A percentile compares a stretch with the other conserved stretches of the same genome.
Evolutionary conservation across 2,113 vertebrate genomes (phyloP).

Genomic region (Saimiri boliviensis): DNA sequence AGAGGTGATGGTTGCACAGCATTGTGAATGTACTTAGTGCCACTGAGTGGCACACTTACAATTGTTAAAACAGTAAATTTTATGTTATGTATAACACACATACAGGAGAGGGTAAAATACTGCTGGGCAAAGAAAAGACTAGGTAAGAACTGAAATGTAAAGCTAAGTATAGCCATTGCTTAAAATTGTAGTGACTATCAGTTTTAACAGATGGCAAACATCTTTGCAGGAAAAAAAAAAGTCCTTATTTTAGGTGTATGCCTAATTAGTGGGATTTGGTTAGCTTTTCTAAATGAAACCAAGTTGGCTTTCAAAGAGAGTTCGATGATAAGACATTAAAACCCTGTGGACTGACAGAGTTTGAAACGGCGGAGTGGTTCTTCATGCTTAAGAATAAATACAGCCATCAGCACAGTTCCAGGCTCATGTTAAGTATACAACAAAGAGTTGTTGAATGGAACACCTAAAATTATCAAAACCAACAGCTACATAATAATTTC

Average conservation of each 20-base stretch:
- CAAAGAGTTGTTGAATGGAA: not conserved
- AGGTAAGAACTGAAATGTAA: slow-evolving; percentile 29
- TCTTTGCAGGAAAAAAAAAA: not conserved
- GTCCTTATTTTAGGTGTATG: slow-evolving; percentile 3
- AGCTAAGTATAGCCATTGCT: slow-evolving; percentile 12
- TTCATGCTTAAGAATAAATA: not conserved
- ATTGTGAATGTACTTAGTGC: not conserved
- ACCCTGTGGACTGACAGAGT: not conserved
- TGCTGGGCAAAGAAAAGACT: not conserved
- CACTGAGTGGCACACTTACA: not conserved
- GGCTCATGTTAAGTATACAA: not conserved
- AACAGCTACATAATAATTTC: not conserved
- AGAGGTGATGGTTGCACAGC: not conserved
- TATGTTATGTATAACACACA: not conserved
- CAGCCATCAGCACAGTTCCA: not conserved
- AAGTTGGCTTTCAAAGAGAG: not conserved
- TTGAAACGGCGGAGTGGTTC: not conserved
- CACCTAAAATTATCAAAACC: not conserved
- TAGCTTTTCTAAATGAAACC: not conserved
- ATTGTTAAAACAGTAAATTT: not conserved
- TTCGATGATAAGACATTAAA: not conserved
- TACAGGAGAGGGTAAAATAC: not conserved
- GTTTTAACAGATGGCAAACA: slow-evolving; percentile 48
- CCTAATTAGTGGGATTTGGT: slow-evolving; percentile 20
- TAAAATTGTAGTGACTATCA: slow-evolving; percentile 28